Base-by-base conservation (phyloP, 2,113 vertebrate species). In the Megaceryle torquata region DNA sequence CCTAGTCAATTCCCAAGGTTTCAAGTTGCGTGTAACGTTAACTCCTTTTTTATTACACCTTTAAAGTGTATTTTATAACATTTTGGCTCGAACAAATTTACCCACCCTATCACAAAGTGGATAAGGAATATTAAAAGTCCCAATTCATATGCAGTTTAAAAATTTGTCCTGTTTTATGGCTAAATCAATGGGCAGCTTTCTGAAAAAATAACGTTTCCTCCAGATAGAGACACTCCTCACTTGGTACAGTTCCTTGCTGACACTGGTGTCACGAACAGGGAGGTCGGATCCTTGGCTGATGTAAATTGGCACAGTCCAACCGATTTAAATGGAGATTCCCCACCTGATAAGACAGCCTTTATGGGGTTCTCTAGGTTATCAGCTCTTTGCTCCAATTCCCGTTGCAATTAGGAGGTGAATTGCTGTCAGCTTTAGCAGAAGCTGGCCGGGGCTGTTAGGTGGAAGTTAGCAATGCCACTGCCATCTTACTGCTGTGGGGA, bases 1-100 rank as follows among this genome's bases (percentile, higher is more conserved):
- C 51, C 10, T 2, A 79, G 77, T 53, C 67, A 86, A 18, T 83
- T 75, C 89, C 77, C 95, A 80, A 71, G 68, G 63, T 61, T 86
- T 95, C 84, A 80, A 89, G 84, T 77, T 86, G 84, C 82, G 68
- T 41, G 12, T 57, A 89, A 86, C 33, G 67, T 56, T 70, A 91
- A 93, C 68, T 82, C 80, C 33, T 6, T 33, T 86, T 91, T 89
- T 91, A 91, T 89, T 75, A 91, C 88, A 46, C 67, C 88, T 89
- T 93, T 91, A 91, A 83, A 93, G 84, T 71, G 77, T 43, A 75
- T 86, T 93, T 88, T 91, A 82, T 43, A 86, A 71, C 84, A 15
- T 89, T 93, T 75, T 50, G 72, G 71, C 69, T 93, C 93, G 83
- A 91, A 79, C 67, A 68, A 80, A 89, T 71, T 75, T 80, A 86